Conservation (phyloP, 2,888 invertebrate species). For the Luffia ferchaultella region DNA sequence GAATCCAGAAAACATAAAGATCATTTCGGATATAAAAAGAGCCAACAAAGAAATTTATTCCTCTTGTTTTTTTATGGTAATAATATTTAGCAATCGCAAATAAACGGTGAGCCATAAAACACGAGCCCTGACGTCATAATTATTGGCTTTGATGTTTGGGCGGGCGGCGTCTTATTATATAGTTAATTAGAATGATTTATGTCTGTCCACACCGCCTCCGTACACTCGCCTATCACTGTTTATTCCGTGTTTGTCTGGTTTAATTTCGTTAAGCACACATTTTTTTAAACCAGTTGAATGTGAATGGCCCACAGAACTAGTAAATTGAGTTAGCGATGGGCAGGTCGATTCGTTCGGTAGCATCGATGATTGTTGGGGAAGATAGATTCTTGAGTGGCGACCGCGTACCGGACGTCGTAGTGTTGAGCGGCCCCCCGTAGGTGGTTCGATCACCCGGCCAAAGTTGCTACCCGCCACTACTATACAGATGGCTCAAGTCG, state of each 20-base stretch:
- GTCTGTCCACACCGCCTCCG: not conserved
- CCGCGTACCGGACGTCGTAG: too few relatives aligned
- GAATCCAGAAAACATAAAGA: not conserved
- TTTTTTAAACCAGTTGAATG: too few relatives aligned
- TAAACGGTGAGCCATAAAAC: not conserved
- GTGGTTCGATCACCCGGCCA: too few relatives aligned
- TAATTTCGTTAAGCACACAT: too few relatives aligned
- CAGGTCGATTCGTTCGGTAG: too few relatives aligned
- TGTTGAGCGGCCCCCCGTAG: too few relatives aligned
- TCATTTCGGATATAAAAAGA: not conserved
- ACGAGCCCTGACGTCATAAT: not conserved
- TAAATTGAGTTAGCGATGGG: too few relatives aligned
- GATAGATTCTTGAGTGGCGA: too few relatives aligned
- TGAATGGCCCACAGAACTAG: too few relatives aligned
- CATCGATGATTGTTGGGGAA: too few relatives aligned
- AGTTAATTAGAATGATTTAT: not conserved
- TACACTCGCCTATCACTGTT: not conserved
- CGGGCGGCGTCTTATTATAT: not conserved
- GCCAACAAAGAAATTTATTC: not conserved
- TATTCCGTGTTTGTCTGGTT: not conserved
- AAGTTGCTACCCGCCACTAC: too few relatives aligned
- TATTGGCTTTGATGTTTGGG: not conserved
- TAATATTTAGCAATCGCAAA: not conserved
- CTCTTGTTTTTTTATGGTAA: not conserved
- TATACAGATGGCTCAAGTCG: too few relatives aligned